Percentiles rank a stretch among this genome's conserved stretches.
Evolutionary conservation across 2,888 invertebrate genomes (phyloP).

Genomic region (Sphaeridia pumilis): DNA sequence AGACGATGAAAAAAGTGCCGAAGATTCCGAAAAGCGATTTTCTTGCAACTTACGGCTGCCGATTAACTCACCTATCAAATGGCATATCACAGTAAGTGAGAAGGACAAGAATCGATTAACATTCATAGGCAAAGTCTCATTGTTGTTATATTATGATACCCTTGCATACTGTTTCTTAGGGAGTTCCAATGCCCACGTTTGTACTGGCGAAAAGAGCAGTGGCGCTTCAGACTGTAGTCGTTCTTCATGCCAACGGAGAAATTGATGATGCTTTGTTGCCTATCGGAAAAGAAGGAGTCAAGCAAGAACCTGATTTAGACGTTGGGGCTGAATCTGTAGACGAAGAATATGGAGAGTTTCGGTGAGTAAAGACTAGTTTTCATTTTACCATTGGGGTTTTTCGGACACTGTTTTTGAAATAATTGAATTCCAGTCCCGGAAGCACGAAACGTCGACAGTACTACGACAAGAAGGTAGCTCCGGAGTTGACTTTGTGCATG

Average conservation of each 20-base stretch:
- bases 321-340: constrained; percentile 38
- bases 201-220: constrained; percentile 77
- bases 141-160: no score
- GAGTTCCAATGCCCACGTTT: constrained; percentile 68
- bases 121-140: no score
- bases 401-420: no score
- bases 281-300: constrained; percentile 85
- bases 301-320: constrained; percentile 42
- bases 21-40: constrained; percentile 42
- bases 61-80: constrained; percentile 94
- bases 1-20: constrained; percentile 18
- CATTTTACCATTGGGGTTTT: no score
- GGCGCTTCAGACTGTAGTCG: constrained; percentile 73
- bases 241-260: constrained; percentile 72
- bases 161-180: no score
- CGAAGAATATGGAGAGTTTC: constrained; percentile 39
- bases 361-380: no score
- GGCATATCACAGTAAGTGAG: constrained; percentile 57
- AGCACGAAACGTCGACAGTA: constrained; percentile 87
- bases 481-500: constrained; percentile 67
- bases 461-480: constrained; percentile 79
- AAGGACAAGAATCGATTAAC: neutral
- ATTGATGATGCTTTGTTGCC: constrained; percentile 85
- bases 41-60: constrained; percentile 71
- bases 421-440: constrained; percentile 62